These are phyloP conservation scores for Channallabes apus DNA, from an alignment of 2,797 vertebrate species.

Conservation along the genomic window DNA sequence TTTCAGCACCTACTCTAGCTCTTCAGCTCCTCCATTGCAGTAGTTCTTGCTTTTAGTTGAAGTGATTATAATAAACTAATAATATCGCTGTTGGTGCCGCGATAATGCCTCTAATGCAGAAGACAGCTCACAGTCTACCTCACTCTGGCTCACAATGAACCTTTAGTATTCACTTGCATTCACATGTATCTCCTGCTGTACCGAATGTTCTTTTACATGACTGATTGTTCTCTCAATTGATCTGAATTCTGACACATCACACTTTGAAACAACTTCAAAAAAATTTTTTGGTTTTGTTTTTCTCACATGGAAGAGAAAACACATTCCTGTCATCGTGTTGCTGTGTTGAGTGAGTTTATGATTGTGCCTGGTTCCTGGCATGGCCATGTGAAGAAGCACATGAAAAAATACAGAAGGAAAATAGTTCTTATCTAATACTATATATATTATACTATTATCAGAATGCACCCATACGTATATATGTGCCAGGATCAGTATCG, in stretches of 20 bases:
- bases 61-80: not conserved
- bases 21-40: not conserved
- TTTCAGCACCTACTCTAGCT: not conserved
- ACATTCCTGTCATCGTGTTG: not conserved
- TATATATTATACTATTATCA: not conserved
- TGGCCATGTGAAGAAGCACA: not conserved
- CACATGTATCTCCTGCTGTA: not conserved
- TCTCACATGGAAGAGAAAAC: not conserved
- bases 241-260: not conserved
- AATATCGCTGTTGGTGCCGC: not conserved
- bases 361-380: not conserved
- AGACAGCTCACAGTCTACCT: not conserved
- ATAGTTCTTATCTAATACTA: not conserved
- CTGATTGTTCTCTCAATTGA: not conserved
- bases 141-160: not conserved
- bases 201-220: not conserved
- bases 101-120: not conserved
- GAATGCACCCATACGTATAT: not conserved
- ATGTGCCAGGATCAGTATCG: not conserved
- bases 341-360: not conserved
- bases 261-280: not conserved
- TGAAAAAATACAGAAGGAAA: not conserved
- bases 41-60: not conserved
- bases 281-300: not conserved
- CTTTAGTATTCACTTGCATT: not conserved